Evolutionary conservation across 2,888 invertebrate species (phyloP).

Genomic region (Sphaerophoria taeniata): DNA sequence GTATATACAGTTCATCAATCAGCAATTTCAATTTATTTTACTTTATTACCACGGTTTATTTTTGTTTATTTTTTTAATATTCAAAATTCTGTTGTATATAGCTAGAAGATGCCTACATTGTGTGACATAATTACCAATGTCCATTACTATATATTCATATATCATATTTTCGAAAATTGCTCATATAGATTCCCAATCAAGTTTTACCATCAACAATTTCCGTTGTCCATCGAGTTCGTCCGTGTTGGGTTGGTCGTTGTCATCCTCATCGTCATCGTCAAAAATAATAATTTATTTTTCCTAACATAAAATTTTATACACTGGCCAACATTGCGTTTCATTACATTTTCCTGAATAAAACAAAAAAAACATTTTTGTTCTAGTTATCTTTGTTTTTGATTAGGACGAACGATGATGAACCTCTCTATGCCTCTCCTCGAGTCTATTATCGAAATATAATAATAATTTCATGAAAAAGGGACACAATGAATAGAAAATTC

Average conservation of each 20-base stretch:
- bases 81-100: background rate
- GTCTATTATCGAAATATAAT: background rate
- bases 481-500: slow-evolving; percentile 6
- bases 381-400: slow-evolving; percentile 36
- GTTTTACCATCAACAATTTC: slow-evolving; percentile 23
- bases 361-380: background rate
- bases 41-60: background rate
- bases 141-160: slow-evolving; percentile 2
- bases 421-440: background rate
- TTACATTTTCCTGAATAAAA: slow-evolving; percentile 35
- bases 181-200: slow-evolving; percentile 10
- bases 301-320: slow-evolving; percentile 25
- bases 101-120: background rate
- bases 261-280: background rate
- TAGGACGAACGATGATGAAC: slow-evolving; percentile 38
- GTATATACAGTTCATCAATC: background rate
- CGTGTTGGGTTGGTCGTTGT: background rate
- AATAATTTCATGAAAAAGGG: slow-evolving; percentile 8
- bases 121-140: slow-evolving; percentile 17
- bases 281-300: slow-evolving; percentile 8
- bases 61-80: background rate
- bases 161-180: background rate
- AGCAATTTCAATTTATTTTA: background rate
- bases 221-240: background rate
- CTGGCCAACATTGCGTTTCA: slow-evolving; percentile 27